Evolutionary conservation across 2,888 invertebrate genomes (phyloP), one percentile per base, ranked within the genome.

Genomic region (Drosophila barbarae): DNA sequence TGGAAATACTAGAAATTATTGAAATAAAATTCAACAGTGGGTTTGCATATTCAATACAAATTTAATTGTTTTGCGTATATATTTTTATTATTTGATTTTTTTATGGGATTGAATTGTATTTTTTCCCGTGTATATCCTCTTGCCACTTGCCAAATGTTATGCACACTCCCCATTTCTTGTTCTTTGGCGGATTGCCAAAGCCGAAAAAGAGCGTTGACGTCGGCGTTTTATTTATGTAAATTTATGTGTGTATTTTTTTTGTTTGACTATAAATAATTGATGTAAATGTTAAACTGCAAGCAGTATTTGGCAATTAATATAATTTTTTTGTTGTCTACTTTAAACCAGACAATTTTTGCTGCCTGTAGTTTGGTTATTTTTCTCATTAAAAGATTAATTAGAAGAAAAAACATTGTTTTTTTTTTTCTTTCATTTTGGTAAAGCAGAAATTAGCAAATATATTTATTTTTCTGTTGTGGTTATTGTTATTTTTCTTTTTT

Each of bases 191-290:
- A 5, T 23, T 42, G 52, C 63, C 63, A 41, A 3, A 30, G 30
- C 30, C 30, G 46, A 63, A 64, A 51, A 42, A 51, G 32, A 41
- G 34, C 41, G 34, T 21, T 49, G 63, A 61, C 50, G 51, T 52
- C 21, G 42, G 13, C 56, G 53, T 32, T 46, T 60, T 30, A 9
- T 50, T 39, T 50, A 34, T 39, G 46, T 46, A 46, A 46, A 46
- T 46, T 30, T 3, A 8, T 47, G 6, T 15, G 12, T 13, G 28
- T 46, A 7, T 28, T 28, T 28, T 23, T 18, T 18, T 18, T 18
- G 18, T 18, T 58, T 41, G 2, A 12, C 64, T 63, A 63, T 52
- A 63, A 63, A 63, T 63, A 63, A 64, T 32, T 52, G 18, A n/a
- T 63, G 64, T 63, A 63, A 63, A 63, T 63, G 63, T 32, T 64